A percentile compares a stretch with the other conserved stretches of the same genome.
These are phyloP conservation scores for Alces alces DNA, from an alignment of 2,113 vertebrate genomes.

Conservation along the genomic window DNA sequence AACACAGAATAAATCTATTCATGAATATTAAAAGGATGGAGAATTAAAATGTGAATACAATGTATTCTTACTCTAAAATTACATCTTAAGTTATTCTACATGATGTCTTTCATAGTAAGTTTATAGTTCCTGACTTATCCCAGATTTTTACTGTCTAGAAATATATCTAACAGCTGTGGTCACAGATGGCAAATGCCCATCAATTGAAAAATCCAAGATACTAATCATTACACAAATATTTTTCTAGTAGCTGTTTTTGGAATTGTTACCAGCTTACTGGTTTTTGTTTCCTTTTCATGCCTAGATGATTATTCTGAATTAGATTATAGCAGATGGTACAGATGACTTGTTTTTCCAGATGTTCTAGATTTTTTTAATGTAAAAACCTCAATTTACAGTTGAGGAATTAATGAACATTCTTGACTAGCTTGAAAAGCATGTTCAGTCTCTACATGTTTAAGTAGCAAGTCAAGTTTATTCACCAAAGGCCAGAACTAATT, in stretches of 20 bases:
- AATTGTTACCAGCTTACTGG: not conserved
- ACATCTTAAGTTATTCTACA: not conserved
- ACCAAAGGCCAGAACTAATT: not conserved
- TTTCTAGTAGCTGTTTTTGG: conserved; percentile 23
- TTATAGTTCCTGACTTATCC: not conserved
- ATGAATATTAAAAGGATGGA: not conserved
- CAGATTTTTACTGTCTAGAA: not conserved
- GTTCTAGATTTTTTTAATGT: conserved; percentile 23
- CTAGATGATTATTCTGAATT: conserved; percentile 36
- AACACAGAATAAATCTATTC: not conserved
- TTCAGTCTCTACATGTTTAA: conserved; percentile 12
- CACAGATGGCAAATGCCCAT: not conserved
- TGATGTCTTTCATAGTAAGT: not conserved
- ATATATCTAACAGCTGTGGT: not conserved
- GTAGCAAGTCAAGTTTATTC: not conserved
- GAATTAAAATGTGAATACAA: not conserved
- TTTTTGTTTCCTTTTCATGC: conserved; percentile 24
- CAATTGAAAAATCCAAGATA: conserved; percentile 11
- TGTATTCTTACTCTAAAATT: not conserved
- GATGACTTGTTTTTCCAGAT: conserved; percentile 50
- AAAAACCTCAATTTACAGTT: conserved; percentile 33
- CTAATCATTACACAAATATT: conserved; percentile 27
- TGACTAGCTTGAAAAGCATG: conserved; percentile 20
- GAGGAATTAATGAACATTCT: conserved; percentile 33
- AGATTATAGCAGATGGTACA: conserved; percentile 7